Evolutionary conservation across 2,888 invertebrate species (phyloP).

Genomic region (Mimas tiliae): DNA sequence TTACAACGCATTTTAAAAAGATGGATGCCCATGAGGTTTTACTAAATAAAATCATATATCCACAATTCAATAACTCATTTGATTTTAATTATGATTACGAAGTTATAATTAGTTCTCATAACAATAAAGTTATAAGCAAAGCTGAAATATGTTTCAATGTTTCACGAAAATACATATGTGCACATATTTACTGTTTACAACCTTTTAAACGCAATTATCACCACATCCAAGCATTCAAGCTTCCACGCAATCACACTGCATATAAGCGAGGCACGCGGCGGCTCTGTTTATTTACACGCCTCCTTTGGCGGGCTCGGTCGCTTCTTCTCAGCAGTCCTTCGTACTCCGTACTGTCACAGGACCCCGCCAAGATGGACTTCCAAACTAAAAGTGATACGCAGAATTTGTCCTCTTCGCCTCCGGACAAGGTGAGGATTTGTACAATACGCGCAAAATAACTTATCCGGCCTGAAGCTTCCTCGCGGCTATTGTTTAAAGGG

Average conservation of each 20-base stretch:
- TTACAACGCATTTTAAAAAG: too few species aligned
- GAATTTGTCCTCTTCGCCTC: constrained; percentile 17
- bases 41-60: too few species aligned
- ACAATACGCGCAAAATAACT: too few species aligned
- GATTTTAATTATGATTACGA: too few species aligned
- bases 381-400: neutral
- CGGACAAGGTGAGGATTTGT: constrained; percentile 22
- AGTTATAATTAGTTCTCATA: too few species aligned
- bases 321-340: neutral
- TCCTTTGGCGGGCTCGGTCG: neutral
- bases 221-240: neutral
- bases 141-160: neutral
- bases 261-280: constrained; percentile 1
- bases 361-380: constrained; percentile 12
- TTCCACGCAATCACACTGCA: neutral
- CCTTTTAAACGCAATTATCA: neutral
- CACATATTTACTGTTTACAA: neutral
- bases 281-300: constrained; percentile 4
- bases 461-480: too few species aligned
- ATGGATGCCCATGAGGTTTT: too few species aligned
- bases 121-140: neutral
- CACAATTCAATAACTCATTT: too few species aligned
- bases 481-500: too few species aligned
- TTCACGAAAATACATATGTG: neutral
- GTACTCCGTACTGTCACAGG: neutral